phyloP scores from a whole-genome alignment of 2,888 invertebrate species.

The Megalurothrips usitatus region DNA sequence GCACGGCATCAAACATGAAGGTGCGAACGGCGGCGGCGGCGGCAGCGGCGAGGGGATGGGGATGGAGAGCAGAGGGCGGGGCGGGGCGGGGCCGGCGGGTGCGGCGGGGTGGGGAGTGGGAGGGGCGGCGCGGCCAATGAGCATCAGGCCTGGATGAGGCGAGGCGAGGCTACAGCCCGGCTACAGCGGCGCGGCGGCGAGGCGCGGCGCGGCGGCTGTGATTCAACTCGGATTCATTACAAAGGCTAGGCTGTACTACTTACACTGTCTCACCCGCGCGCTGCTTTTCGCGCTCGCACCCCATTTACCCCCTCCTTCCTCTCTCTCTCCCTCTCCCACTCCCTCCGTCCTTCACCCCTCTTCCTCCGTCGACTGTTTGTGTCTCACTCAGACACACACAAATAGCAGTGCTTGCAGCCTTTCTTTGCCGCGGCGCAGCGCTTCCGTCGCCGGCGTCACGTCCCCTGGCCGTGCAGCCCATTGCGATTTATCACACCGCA shows the following conservation, averaged over 20 bases:
- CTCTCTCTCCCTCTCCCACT: background rate
- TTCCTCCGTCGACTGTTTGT: background rate
- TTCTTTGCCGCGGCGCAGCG: too few relatives aligned
- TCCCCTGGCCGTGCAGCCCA: too few relatives aligned
- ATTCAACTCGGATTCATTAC: background rate
- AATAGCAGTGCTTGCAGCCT: too few relatives aligned
- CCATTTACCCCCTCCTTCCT: background rate
- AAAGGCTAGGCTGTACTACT: background rate
- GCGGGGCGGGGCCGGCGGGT: background rate
- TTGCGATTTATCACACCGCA: too few relatives aligned
- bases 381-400: too few relatives aligned
- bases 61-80: background rate
- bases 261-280: background rate
- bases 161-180: too few relatives aligned
- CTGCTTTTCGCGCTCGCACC: background rate
- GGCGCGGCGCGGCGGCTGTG: background rate
- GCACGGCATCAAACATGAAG: too few relatives aligned
- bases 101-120: background rate
- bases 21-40: too few relatives aligned
- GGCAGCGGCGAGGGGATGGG: background rate
- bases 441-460: too few relatives aligned
- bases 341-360: background rate
- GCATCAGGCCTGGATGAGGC: background rate
- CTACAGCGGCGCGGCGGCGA: too few relatives aligned
- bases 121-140: background rate